These are phyloP conservation scores for Machaerirhynchus nigripectus DNA, from an alignment of 2,113 vertebrate genomes.

Conservation along the genomic window DNA sequence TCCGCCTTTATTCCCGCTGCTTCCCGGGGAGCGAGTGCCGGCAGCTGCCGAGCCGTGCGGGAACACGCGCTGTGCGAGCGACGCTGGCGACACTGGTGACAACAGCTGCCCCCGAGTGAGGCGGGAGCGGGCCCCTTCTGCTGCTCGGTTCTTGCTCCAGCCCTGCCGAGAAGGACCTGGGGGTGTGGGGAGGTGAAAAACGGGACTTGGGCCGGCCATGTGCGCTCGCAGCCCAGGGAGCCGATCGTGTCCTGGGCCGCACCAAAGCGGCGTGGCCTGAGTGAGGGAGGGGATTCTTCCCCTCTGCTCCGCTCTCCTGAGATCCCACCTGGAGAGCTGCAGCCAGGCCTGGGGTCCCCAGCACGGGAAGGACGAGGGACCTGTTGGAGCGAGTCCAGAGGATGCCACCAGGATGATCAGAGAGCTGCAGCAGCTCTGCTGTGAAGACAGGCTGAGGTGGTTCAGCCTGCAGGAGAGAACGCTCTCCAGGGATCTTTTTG, in stretches of 20 bases:
- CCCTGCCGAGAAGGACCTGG: fast-evolving
- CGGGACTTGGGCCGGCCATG: fast-evolving
- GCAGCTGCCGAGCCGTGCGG: neutral
- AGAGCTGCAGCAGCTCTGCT: neutral
- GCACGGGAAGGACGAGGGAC: fast-evolving
- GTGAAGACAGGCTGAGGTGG: fast-evolving
- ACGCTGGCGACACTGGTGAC: neutral
- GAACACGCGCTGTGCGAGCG: fast-evolving
- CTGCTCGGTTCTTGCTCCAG: too few relatives aligned
- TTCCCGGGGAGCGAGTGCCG: fast-evolving
- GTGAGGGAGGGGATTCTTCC: fast-evolving
- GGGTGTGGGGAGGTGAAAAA: fast-evolving
- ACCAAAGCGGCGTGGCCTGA: fast-evolving
- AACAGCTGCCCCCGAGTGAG: fast-evolving
- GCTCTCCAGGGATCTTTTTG: neutral
- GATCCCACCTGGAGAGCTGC: fast-evolving
- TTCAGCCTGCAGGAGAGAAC: neutral
- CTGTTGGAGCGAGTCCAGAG: fast-evolving
- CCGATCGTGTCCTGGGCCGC: fast-evolving
- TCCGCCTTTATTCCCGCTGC: fast-evolving
- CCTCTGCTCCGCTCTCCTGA: neutral
- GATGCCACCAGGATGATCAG: fast-evolving
- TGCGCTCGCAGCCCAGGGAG: fast-evolving
- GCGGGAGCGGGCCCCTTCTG: fast-evolving
- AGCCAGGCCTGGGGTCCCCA: fast-evolving